Conservation (phyloP, 1,140 invertebrate species). For the Geopemphigus sp. region DNA sequence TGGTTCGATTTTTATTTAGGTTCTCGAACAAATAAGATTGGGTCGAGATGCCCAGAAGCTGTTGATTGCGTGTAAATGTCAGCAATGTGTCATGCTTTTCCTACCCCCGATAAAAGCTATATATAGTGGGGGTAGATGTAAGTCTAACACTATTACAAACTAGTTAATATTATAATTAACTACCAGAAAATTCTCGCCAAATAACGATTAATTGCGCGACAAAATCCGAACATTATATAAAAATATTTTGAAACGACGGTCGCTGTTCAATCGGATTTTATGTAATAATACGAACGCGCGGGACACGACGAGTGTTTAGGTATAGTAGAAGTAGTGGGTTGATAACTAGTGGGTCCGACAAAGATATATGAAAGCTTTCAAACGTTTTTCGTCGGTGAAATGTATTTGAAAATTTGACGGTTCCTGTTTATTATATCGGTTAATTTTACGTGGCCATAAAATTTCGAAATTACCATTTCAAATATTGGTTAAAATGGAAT, state of each 20-base stretch:
- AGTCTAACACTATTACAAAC: constrained; percentile 26
- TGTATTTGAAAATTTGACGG: background rate
- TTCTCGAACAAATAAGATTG: too few relatives aligned
- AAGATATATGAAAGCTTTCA: background rate
- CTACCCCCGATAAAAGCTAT: constrained; percentile 21
- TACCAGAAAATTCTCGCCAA: too few relatives aligned
- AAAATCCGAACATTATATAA: too few relatives aligned
- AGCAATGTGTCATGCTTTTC: constrained; percentile 15
- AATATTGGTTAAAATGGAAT: too few relatives aligned
- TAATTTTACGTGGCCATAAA: too few relatives aligned
- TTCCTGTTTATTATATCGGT: too few relatives aligned
- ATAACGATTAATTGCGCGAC: background rate
- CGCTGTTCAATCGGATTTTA: background rate
- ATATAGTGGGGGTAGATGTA: constrained; percentile 30
- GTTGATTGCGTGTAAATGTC: too few relatives aligned
- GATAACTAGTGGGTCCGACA: background rate
- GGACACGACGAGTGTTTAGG: background rate
- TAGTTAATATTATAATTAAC: too few relatives aligned
- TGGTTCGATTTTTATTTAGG: background rate
- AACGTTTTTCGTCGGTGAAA: background rate
- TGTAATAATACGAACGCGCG: too few relatives aligned
- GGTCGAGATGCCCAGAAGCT: too few relatives aligned
- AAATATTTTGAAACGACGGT: background rate
- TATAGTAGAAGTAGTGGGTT: background rate
- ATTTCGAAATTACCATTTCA: too few relatives aligned